Evolutionary conservation across 2,113 vertebrate genomes (phyloP).

Genomic region (Theristicus caerulescens): DNA sequence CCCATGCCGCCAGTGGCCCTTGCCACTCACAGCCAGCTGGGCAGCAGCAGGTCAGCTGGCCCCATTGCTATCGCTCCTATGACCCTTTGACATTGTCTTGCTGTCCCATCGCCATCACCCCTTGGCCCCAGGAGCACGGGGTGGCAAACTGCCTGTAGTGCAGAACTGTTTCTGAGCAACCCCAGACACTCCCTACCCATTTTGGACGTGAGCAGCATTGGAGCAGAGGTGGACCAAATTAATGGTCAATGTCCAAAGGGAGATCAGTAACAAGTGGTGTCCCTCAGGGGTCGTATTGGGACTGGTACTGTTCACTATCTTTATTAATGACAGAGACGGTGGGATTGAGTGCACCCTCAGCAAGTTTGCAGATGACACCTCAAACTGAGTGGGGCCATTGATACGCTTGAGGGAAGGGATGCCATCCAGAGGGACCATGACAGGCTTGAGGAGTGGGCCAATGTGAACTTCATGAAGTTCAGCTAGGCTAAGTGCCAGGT

Average conservation of each 20-base stretch:
- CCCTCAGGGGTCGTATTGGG: not conserved
- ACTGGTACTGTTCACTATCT: not conserved
- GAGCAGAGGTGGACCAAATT: not conserved
- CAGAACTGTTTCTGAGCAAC: not conserved
- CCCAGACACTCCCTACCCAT: not conserved
- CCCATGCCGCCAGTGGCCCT: rapidly evolving
- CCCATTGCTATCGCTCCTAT: rapidly evolving
- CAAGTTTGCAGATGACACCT: not conserved
- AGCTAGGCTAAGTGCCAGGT: not conserved
- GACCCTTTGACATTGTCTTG: not conserved
- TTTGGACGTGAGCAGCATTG: not conserved
- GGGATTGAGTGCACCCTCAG: not conserved
- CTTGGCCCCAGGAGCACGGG: not conserved
- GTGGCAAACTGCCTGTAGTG: not conserved
- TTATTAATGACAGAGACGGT: not conserved
- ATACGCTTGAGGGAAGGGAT: not conserved
- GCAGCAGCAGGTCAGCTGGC: not conserved
- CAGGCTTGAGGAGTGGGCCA: not conserved
- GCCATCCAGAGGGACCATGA: not conserved
- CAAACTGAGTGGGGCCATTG: not conserved
- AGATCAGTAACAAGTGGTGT: not conserved
- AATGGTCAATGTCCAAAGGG: not conserved
- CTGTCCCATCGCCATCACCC: not conserved
- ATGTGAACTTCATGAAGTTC: not conserved
- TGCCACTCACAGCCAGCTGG: not conserved